A percentile compares a stretch with the other conserved stretches of the same genome.
These are phyloP conservation scores for Caretta caretta DNA, from an alignment of 2,113 vertebrate species.

Conservation along the genomic window DNA sequence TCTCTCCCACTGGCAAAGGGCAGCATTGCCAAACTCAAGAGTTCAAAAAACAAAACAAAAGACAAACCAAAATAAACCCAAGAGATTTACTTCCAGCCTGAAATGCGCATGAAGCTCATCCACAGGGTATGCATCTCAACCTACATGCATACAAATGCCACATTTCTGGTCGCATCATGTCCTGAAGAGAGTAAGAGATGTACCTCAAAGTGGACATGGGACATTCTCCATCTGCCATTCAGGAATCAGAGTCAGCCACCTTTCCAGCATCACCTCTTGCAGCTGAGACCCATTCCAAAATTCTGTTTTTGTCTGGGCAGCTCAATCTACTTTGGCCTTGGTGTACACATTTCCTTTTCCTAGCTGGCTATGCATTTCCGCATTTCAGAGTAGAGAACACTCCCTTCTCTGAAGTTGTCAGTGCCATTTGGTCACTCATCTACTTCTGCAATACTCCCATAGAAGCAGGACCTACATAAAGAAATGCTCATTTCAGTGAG, in stretches of 20 bases:
- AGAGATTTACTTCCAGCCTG: slow-evolving; percentile 11
- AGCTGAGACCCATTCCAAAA: background rate
- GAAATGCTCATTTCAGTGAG: background rate
- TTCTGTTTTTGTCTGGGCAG: background rate
- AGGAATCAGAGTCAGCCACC: background rate
- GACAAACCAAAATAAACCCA: slow-evolving; percentile 7
- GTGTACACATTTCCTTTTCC: background rate
- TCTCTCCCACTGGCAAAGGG: slow-evolving; percentile 22
- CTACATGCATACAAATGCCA: background rate
- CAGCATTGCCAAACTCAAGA: slow-evolving; percentile 11
- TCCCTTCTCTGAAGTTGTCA: background rate
- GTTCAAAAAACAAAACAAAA: slow-evolving; percentile 32
- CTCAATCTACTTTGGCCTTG: background rate
- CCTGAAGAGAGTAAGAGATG: background rate
- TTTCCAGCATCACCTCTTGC: background rate
- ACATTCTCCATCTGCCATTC: background rate
- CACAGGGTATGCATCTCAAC: slow-evolving; percentile 45
- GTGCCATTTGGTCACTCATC: background rate
- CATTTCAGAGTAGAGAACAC: background rate
- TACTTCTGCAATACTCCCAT: background rate
- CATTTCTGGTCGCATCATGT: slow-evolving; percentile 2
- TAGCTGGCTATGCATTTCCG: background rate
- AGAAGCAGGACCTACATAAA: background rate
- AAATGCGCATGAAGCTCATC: slow-evolving; percentile 30
- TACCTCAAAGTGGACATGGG: background rate